Conservation (phyloP, 2,113 vertebrate genomes). For the Tenrec ecaudatus region DNA sequence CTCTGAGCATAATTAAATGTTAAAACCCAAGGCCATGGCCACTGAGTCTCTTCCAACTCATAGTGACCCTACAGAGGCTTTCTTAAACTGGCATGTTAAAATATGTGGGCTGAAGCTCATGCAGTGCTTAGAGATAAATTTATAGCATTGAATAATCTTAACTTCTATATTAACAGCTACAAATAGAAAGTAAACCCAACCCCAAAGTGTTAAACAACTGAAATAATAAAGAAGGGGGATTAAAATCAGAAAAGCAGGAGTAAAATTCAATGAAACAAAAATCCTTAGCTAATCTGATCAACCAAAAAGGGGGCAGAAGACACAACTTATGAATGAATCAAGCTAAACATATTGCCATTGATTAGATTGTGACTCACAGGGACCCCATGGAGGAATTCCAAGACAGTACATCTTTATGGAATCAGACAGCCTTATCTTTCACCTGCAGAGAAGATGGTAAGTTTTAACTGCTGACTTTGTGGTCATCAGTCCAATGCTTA, state of each 20-base stretch:
- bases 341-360: no score
- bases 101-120: constrained; percentile 2
- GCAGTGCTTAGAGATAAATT: background rate
- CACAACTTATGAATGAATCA: background rate
- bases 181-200: constrained; percentile 16
- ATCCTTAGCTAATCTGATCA: constrained; percentile 17
- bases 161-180: constrained; percentile 3
- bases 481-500: no score
- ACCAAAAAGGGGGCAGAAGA: background rate
- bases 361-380: no score
- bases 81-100: background rate
- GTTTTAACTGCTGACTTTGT: no score
- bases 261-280: constrained; percentile 19
- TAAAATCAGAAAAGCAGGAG: constrained; percentile 28
- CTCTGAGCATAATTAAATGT: background rate
- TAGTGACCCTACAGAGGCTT: no score
- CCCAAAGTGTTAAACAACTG: background rate
- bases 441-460: no score
- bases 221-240: constrained; percentile 24
- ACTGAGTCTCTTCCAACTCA: no score
- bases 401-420: no score
- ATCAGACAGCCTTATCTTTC: no score
- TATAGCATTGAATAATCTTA: background rate
- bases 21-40: no score
- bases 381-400: no score